Evolutionary conservation across 2,797 vertebrate genomes (phyloP).

Genomic region (Mus spretus): DNA sequence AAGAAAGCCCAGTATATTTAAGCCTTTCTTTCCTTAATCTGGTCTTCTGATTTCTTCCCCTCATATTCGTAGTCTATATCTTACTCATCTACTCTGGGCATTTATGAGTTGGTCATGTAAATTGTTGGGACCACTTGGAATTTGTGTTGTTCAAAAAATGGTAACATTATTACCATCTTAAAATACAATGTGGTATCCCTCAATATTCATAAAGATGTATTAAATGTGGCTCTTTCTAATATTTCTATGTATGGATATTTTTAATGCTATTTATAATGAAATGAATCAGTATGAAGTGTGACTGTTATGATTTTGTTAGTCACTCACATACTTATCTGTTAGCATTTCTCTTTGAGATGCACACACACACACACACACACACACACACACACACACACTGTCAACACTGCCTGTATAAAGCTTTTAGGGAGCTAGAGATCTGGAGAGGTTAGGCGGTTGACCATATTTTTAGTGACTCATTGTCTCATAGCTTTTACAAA

Average conservation of each 20-base stretch:
- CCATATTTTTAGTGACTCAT: background rate
- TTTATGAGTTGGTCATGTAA: background rate
- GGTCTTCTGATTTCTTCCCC: background rate
- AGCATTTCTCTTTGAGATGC: constrained; percentile 37
- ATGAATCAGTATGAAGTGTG: background rate
- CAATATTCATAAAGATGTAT: background rate
- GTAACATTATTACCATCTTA: constrained; percentile 8
- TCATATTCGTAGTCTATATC: background rate
- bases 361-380: no score
- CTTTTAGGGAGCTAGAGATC: background rate
- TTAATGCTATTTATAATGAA: constrained; percentile 32
- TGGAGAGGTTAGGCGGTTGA: background rate
- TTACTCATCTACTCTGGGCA: background rate
- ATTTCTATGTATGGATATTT: background rate
- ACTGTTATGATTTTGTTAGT: constrained; percentile 47
- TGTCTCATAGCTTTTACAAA: background rate
- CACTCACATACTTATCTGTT: background rate
- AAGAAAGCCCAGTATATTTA: background rate
- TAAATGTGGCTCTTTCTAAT: constrained; percentile 41
- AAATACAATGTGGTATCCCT: background rate
- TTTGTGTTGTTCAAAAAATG: background rate
- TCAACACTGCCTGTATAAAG: background rate
- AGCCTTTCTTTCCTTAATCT: background rate
- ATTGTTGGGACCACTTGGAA: background rate
- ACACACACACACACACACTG: no score